Percentiles rank a stretch among this genome's conserved stretches.
phyloP scores from a whole-genome alignment of 2,113 vertebrate genomes.

The Scalopus aquaticus region DNA sequence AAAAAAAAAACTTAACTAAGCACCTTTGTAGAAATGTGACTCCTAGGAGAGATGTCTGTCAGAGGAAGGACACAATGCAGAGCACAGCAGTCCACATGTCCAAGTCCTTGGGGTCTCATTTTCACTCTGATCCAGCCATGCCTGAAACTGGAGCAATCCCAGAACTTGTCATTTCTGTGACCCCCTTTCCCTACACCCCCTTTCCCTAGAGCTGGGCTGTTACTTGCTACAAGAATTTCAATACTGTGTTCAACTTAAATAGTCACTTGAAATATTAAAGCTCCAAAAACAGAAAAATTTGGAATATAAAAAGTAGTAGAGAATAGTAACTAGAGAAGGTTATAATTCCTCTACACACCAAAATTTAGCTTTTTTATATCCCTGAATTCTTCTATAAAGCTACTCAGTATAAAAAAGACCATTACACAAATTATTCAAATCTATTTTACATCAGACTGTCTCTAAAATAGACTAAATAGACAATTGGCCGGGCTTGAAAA shows the following conservation, averaged over 20 bases:
- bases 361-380: not conserved
- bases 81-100: not conserved
- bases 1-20: not conserved
- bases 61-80: not conserved
- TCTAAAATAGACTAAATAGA: conserved; percentile 59
- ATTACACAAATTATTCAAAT: conserved; percentile 5
- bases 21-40: not conserved
- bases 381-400: not conserved
- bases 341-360: not conserved
- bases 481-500: conserved; percentile 34
- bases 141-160: not conserved
- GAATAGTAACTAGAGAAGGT: not conserved
- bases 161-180: not conserved
- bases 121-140: not conserved
- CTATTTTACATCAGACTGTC: not conserved
- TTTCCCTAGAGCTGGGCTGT: not conserved
- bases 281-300: not conserved
- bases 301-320: not conserved
- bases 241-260: not conserved
- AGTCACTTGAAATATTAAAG: not conserved
- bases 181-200: no score
- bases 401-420: not conserved
- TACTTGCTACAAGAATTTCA: not conserved
- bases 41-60: not conserved
- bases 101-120: not conserved